Base-by-base conservation (phyloP, 2,888 invertebrate genomes). In the Copidosoma aretas region DNA sequence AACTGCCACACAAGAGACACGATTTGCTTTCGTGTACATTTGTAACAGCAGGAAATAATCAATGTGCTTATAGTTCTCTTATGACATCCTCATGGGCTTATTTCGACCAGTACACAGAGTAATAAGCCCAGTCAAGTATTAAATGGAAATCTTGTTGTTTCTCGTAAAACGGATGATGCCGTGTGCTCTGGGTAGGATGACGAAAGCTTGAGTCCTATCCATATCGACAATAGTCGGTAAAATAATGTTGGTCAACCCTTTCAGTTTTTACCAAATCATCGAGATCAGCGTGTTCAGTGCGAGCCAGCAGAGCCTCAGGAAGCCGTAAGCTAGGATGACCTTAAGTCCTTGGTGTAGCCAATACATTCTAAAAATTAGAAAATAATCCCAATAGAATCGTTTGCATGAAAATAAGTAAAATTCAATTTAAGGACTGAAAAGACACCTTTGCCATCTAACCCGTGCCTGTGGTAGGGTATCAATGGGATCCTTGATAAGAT, bases 401-500 rank as follows among this genome's bases (percentile, higher is more conserved):
- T 46, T 41, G 8, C 8, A 41, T 41, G 41, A 41, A 10, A 41
- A 10, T 14, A 14, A 14, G 41, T 41, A 14, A 41, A 14, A 41
- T 10, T 41, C 8, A 41, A 10, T 41, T 41, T 41, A 41, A 41
- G 14, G 10, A n/a, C 19, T 51, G 49, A 51, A 51, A 5, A 15
- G 24, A n/a, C 56, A 90, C 81, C 88, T 89, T 72, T 86, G 87
- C 73, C 91, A 84, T 70, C 81, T 85, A 59, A 83, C 77, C 59
- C 82, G 81, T 10, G 87, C 93, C 76, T 89, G 87, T 0, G 91
- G 90, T 64, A 94, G 82, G 0, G 92, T 91, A 0, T 90, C 90
- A 1, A 91, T 80, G 22, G 93, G 91, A 79, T 95, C 95, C 77
- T 94, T 93, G 49, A 95, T 84, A 14, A 95, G 84, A 80, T 92